Evolutionary conservation across 2,113 vertebrate genomes (phyloP), one percentile per base, ranked within the genome.

Genomic region (Gadus chalcogrammus): DNA sequence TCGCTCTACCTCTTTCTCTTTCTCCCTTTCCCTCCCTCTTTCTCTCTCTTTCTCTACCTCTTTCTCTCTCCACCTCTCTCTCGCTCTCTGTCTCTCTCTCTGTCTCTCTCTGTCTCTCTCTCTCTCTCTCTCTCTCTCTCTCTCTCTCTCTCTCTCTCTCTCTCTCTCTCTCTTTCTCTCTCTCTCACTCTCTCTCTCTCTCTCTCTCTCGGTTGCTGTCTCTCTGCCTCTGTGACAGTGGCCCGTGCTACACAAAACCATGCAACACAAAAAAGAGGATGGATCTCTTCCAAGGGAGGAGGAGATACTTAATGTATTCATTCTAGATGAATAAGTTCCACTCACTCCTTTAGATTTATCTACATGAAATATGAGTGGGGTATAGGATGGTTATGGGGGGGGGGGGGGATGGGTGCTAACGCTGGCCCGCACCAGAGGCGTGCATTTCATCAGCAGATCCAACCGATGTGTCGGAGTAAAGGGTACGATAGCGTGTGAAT

Each of bases 311-410:
- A 55, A 68, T 59, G 53, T 68, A 38, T 68, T 68, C 24, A 15
- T 38, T 67, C 56, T 56, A 67, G 5, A 56, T 15, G 13, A 67
- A 55, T 56, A 67, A 56, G 17, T 69, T 28, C 12, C 17, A 70
- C 5, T 20, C 68, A 71, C 53, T 38, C 69, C 35, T 76, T 72
- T 69, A 17, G 17, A 22, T 82, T 66, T 76, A 27, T 64, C 38
- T 52, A 68, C 1, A 18, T 79, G 68, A 83, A 71, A 71, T 78
- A 76, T 73, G 71, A 78, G 79, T 65, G 64, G 31, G 56, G 31
- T 31, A 31, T 31, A 31, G n/a, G n/a, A 24, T 24, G 22, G 22
- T 24, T 24, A 24, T 24, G n/a, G n/a, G n/a, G n/a, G n/a, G n/a
- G n/a, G 13, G 48, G 42, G 42, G 28, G 18, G 20, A 71, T 59